Base-by-base conservation (phyloP, 1,140 invertebrate species). In the Lineus longissimus region DNA sequence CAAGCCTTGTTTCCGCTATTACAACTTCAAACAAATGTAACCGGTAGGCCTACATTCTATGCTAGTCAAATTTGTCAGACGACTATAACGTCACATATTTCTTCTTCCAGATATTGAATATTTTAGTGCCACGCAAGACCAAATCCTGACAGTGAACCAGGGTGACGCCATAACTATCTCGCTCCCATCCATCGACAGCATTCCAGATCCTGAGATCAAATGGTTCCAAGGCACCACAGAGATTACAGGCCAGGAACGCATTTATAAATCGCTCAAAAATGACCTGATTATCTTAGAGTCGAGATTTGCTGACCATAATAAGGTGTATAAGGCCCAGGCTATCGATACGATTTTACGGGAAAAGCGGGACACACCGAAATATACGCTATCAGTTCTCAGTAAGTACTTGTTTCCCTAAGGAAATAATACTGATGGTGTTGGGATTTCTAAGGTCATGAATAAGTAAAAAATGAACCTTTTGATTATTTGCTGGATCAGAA, bases 331-430 rank as follows among this genome's bases (percentile, higher is more conserved):
- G 71, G 93, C 91, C 7, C 85, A 87, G 71, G 90, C 91, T 19
- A 90, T 91, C 63, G 95, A 95, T 76, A 90, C 91, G 1, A 25
- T 23, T 30, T 17, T 60, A 91, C 77, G 92, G 68, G 92, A 91
- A 7, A 90, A 91, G 76, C 90, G 93, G 76, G 91, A 92, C 78
- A 88, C 88, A 72, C 93, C 91, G 78, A 89, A 90, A n/a, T 91
- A 51, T n/a, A 51, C 47, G 4, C n/a, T 51, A 9, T 23, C n/a
- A 4, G 47, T 51, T 6, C 47, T 7, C 6, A 51, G 47, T 51
- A 51, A 51, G 47, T 51, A 23, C 25, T n/a, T n/a, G 25, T 19
- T 7, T 51, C 19, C 11, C 11, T 13, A 43, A 43, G 19, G 19
- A 43, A 43, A 13, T 43, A 43, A 43, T n/a, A n/a, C n/a, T n/a